Percentiles rank a stretch among this genome's conserved stretches.
Conservation (phyloP, 2,888 invertebrate species). For the Caprella mutica region DNA sequence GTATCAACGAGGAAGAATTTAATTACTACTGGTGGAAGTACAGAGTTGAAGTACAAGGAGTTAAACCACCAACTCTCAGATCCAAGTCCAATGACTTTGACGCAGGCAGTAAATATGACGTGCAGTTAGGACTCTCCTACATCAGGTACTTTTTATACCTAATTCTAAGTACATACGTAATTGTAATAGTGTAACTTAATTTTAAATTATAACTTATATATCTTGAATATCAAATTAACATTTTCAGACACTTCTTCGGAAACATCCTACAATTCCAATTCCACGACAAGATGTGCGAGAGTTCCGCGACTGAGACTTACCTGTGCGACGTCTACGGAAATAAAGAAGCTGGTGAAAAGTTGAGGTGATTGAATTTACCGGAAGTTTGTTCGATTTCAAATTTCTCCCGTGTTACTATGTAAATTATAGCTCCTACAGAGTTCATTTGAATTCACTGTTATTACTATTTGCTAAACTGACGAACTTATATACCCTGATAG, state of each 20-base stretch:
- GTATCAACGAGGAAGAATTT: constrained; percentile 33
- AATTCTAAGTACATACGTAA: too few species aligned
- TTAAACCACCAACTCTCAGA: constrained; percentile 57
- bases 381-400: too few species aligned
- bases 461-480: too few species aligned
- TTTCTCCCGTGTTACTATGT: too few species aligned
- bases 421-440: too few species aligned
- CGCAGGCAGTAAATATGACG: constrained; percentile 68
- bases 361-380: constrained; percentile 61
- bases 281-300: constrained; percentile 59
- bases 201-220: too few species aligned
- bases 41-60: constrained; percentile 45
- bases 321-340: constrained; percentile 71
- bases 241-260: constrained; percentile 68
- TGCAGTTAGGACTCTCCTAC: constrained; percentile 56
- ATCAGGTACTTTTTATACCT: too few species aligned
- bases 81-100: constrained; percentile 61
- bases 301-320: constrained; percentile 52
- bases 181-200: too few species aligned
- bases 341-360: constrained; percentile 60
- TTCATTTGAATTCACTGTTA: too few species aligned
- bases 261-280: constrained; percentile 78
- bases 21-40: constrained; percentile 39
- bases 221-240: too few species aligned
- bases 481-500: too few species aligned